A percentile compares a stretch with the other conserved stretches of the same genome.
Conservation (phyloP, 2,888 invertebrate species). For the Zelleria hepariella region DNA sequence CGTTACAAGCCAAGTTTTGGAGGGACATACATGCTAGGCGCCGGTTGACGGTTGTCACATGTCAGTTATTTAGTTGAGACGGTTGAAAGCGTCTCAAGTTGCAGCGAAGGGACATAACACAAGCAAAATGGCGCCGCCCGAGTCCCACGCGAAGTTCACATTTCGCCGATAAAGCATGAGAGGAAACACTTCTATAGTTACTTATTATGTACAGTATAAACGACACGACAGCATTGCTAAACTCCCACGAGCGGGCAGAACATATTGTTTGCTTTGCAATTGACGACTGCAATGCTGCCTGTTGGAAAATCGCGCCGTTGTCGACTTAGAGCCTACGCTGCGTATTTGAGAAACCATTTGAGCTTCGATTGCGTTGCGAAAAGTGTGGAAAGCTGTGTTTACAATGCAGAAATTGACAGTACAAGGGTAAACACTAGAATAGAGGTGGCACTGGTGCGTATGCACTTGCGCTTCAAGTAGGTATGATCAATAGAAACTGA, state of each 20-base stretch:
- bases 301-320: constrained; percentile 53
- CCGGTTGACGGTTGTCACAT: not conserved
- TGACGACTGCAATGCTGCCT: constrained; percentile 59
- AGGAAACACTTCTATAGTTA: constrained; percentile 34
- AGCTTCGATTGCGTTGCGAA: constrained; percentile 50
- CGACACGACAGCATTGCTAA: constrained; percentile 35
- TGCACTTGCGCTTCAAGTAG: not conserved
- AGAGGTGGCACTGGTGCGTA: not conserved
- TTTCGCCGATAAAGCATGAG: constrained; percentile 48
- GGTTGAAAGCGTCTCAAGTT: constrained; percentile 15
- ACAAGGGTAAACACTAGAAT: constrained; percentile 3
- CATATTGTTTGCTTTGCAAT: constrained; percentile 63
- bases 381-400: constrained; percentile 52
- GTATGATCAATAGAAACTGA: not conserved
- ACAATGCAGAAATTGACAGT: constrained; percentile 21
- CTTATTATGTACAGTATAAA: constrained; percentile 12
- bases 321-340: constrained; percentile 51
- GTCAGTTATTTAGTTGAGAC: not conserved
- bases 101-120: constrained; percentile 5
- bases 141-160: constrained; percentile 34
- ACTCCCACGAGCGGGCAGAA: constrained; percentile 51
- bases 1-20: too few relatives aligned
- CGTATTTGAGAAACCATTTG: constrained; percentile 59
- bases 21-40: not conserved
- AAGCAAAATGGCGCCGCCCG: constrained; percentile 26